Evolutionary conservation across 1,140 invertebrate species (phyloP).

Genomic region (Drosophila ercepeae): DNA sequence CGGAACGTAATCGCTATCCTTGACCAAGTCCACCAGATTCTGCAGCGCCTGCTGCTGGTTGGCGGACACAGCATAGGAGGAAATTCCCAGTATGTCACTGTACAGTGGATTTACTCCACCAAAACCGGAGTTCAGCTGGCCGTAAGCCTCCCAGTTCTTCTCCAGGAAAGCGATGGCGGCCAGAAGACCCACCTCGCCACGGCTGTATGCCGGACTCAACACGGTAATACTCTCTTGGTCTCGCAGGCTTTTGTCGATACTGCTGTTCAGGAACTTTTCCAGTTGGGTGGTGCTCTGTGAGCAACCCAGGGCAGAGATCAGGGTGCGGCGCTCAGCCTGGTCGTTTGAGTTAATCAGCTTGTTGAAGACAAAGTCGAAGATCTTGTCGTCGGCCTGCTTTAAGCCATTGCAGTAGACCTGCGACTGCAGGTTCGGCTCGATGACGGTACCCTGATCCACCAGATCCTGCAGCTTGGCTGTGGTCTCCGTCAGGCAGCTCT

Average conservation of each 20-base stretch:
- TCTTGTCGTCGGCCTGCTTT: conserved; percentile 85
- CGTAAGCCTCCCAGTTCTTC: conserved; percentile 59
- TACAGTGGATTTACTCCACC: conserved; percentile 67
- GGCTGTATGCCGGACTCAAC: conserved; percentile 64
- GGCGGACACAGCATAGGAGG: conserved; percentile 57
- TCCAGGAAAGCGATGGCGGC: conserved; percentile 64
- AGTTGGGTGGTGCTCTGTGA: conserved; percentile 66
- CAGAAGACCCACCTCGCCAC: conserved; percentile 60
- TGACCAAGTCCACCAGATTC: conserved; percentile 48
- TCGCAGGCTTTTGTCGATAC: conserved; percentile 63
- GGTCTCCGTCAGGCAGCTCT: conserved; percentile 84
- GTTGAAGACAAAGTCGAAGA: conserved; percentile 88
- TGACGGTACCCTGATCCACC: conserved; percentile 80
- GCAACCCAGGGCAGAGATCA: conserved; percentile 86
- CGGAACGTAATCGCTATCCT: conserved; percentile 39
- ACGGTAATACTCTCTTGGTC: conserved; percentile 66
- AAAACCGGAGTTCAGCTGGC: conserved; percentile 57
- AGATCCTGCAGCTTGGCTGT: conserved; percentile 65
- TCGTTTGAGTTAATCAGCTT: conserved; percentile 86
- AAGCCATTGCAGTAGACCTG: conserved; percentile 88
- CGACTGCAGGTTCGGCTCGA: conserved; percentile 70
- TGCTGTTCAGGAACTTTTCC: conserved; percentile 66
- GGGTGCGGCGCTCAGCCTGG: conserved; percentile 84
- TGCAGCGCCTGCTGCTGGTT: conserved; percentile 57
- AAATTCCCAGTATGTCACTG: conserved; percentile 58